Evolutionary conservation across 2,797 vertebrate species (phyloP), one percentile per base, ranked within the genome.

Genomic region (Glyptemys insculpta): DNA sequence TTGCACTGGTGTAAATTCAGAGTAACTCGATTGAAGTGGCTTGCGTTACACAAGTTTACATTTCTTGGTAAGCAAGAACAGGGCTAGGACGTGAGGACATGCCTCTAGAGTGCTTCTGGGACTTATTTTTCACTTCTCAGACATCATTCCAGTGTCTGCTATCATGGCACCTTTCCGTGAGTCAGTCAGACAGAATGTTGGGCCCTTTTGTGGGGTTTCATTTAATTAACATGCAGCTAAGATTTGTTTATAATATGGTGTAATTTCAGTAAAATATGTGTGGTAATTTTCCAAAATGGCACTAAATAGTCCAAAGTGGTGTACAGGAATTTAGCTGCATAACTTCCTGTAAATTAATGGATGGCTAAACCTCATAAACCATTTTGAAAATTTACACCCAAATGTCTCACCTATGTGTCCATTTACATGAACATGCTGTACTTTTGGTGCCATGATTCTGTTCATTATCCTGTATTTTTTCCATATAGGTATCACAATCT

Each of bases 401-500:
- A 37, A n/a, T 54, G 29, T 1, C 27, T 72, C 41, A 12, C 44
- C 12, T 11, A 5, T 56, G 12, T 81, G 34, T 83, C 54, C 81
- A 65, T 50, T 53, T 57, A 56, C 44, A 93, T 87, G 83, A 83
- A 59, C 25, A 12, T 81, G 89, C 34, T 85, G 41, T 88, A n/a
- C 81, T 83, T 90, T 34, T 49, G 29, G 59, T 74, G 6, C n/a
- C 52, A 47, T 87, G 29, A 79, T 54, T 93, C 80, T 94, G 74
- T 41, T 65, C 7, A 0, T 91, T 91, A 81, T 87, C 62, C 57
- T 94, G 11, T 97, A 5, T 68, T 94, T 92, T 34, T 74, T 65
- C 76, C 87, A 52, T 11, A 4, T 92, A 99, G 99, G 99, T 54
- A 99, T 99, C 94, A 99, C 98, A 79, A 99, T 99, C 59, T 98